Percentiles rank a stretch among this genome's conserved stretches.
Conservation (phyloP, 2,888 invertebrate genomes). For the Caenorhabditis doughertyi region DNA sequence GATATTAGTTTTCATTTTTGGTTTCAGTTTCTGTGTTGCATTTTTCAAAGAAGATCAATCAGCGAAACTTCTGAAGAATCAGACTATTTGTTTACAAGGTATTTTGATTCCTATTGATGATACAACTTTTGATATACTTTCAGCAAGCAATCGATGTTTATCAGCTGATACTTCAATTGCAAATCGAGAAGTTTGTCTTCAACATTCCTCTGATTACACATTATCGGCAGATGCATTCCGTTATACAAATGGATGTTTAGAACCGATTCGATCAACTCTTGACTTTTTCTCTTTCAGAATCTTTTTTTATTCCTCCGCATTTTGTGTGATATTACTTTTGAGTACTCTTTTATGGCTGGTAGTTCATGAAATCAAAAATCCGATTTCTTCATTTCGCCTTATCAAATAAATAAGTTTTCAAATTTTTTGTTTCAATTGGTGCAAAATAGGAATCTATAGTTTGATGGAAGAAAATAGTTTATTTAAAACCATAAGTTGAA, state of each 20-base stretch:
- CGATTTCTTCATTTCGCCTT: constrained; percentile 38
- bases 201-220: constrained; percentile 6
- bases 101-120: not conserved
- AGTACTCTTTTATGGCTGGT: constrained; percentile 59
- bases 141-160: constrained; percentile 57
- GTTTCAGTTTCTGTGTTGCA: constrained; percentile 58
- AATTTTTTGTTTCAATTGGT: no score
- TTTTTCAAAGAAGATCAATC: constrained; percentile 46
- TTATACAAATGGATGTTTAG: constrained; percentile 47
- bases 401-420: constrained; percentile 3
- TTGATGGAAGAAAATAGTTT: not conserved
- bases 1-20: constrained; percentile 27
- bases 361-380: constrained; percentile 51
- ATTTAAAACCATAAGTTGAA: not conserved
- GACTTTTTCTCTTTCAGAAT: constrained; percentile 61
- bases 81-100: constrained; percentile 62
- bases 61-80: constrained; percentile 29
- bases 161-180: constrained; percentile 61
- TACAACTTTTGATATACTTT: constrained; percentile 2
- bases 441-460: not conserved
- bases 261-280: constrained; percentile 42
- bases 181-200: constrained; percentile 50
- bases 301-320: constrained; percentile 52
- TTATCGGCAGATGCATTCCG: constrained; percentile 49
- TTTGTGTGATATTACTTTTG: constrained; percentile 44